phyloP scores from a whole-genome alignment of 2,113 vertebrate species.

The Chamaea fasciata region DNA sequence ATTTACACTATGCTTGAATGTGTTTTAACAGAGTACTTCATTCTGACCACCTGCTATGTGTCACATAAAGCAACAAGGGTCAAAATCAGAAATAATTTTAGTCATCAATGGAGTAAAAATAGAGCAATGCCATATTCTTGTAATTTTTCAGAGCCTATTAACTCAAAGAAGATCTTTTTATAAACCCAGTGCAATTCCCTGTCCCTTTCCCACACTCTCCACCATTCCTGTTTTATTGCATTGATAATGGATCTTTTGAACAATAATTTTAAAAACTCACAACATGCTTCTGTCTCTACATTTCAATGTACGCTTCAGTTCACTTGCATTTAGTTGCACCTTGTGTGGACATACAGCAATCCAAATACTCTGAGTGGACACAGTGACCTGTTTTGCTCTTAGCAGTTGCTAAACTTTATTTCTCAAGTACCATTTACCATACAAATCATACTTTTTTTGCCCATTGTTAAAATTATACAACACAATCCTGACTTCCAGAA shows the following conservation, averaged over 20 bases:
- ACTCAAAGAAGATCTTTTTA: background rate
- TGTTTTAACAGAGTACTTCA: background rate
- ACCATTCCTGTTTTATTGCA: background rate
- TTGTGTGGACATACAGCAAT: background rate
- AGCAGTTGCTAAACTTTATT: background rate
- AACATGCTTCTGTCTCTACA: background rate
- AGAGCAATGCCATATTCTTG: background rate
- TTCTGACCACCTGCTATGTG: background rate
- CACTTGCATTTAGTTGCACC: background rate
- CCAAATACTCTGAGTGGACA: background rate
- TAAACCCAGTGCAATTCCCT: background rate
- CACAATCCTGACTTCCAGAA: background rate
- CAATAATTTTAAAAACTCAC: background rate
- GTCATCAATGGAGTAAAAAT: background rate
- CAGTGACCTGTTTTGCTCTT: background rate
- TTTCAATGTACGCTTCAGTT: background rate
- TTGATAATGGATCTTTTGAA: background rate
- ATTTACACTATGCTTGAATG: background rate
- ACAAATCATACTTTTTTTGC: background rate
- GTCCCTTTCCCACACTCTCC: background rate
- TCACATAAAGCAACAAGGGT: background rate
- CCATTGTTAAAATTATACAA: background rate
- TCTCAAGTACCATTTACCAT: background rate
- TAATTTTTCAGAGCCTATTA: background rate
- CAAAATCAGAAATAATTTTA: background rate